Evolutionary conservation across 2,888 invertebrate genomes (phyloP), one percentile per base, ranked within the genome.

Genomic region (Theretra japonica): DNA sequence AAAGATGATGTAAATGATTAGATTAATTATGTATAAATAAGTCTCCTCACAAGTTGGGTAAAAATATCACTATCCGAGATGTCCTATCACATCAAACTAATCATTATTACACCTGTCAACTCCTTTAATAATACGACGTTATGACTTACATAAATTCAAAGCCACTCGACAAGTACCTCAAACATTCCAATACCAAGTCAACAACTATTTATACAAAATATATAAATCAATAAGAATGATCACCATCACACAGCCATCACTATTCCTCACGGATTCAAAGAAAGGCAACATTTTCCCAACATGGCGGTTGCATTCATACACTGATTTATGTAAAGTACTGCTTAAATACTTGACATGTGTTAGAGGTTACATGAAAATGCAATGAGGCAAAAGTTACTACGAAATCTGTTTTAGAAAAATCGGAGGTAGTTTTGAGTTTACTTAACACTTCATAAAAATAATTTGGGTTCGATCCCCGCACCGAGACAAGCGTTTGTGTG

Each of bases 241-340:
- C 6, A n/a, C 53, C 53, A 53, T 53, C n/a, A 53, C 53, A 5
- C n/a, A n/a, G n/a, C 53, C 53, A 53, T 53, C 53, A 53, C 53
- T 53, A 53, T 53, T 53, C 53, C 53, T 53, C 53, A 53, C n/a
- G 53, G 53, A 17, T 53, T n/a, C 53, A 53, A 53, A 53, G 53
- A 53, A 53, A 19, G 53, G 53, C 53, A 19, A n/a, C 53, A n/a
- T 53, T 53, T 28, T 17, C 28, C 28, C 28, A 28, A 59, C 25
- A 30, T 28, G 21, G 17, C 58, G 59, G 59, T 59, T 59, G 59
- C 28, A 59, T 59, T 59, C 15, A n/a, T 59, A 28, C 5, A 59
- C 59, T 59, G 59, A 59, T 59, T 59, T 28, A 59, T 28, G 59
- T 59, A 59, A 59, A 58, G 25, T 58, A 25, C 58, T 58, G 23